Evolutionary conservation across 2,113 vertebrate species (phyloP), one percentile per base, ranked within the genome.

Genomic region (Misgurnus mizolepis): DNA sequence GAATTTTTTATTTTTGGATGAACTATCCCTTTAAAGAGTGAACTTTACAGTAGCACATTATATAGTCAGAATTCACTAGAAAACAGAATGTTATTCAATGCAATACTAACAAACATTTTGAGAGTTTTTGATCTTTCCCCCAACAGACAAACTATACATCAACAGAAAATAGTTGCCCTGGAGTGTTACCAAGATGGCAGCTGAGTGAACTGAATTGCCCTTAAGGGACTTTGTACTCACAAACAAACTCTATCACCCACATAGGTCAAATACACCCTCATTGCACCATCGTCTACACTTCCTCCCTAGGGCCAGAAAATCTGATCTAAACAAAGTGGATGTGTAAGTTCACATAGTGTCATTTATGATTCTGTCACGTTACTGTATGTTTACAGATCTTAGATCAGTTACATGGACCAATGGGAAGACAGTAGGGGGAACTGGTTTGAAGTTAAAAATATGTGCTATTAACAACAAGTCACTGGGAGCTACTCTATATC

Each of bases 401-500:
- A n/a, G 49, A 58, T 15, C 3, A 55, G 18, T 67, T 27, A 43
- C 10, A 78, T 17, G 53, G 41, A 34, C 7, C 3, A 43, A 43
- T 41, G 49, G 14, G 39, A 56, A 41, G 40, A 5, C 22, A 74
- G n/a, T 15, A 6, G 39, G 40, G n/a, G n/a, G 7, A 14, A 68
- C 11, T 58, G 3, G 41, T 34, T 34, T 34, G 27, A 34, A 34
- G 27, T 34, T 34, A 34, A 34, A 34, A 34, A 34, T 34, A 34
- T 67, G 22, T 58, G 49, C 27, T 43, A 27, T 69, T 34, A 15
- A 49, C 15, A 39, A 62, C 9, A 1, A 73, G 15, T 60, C 80
- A 85, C 65, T 12, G 43, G 70, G 66, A 79, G 76, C 79, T 5
- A 27, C 75, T 76, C 64, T 70, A 76, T 64, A 79, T 9, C 12